Percentiles rank a stretch among this genome's conserved stretches.
These are phyloP conservation scores for Myanophis thanlyinensis DNA, from an alignment of 2,113 vertebrate species.

Conservation along the genomic window DNA sequence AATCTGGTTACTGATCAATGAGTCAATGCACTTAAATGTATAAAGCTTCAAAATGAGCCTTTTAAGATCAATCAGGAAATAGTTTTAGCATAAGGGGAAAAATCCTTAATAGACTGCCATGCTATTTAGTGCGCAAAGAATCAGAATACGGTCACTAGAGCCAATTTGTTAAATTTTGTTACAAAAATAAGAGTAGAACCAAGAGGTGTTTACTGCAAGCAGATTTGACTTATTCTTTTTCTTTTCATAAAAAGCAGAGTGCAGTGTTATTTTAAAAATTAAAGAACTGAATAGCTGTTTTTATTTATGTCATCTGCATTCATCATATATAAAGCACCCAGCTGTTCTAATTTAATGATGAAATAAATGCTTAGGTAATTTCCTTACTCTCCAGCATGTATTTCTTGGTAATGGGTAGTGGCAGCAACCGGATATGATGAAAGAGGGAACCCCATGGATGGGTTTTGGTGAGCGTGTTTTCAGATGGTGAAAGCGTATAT, in stretches of 20 bases:
- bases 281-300: background rate
- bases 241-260: background rate
- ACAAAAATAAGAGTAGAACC: background rate
- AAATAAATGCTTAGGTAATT: conserved; percentile 21
- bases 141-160: background rate
- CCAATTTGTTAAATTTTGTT: background rate
- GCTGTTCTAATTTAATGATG: background rate
- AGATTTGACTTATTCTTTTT: background rate
- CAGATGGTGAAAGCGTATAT: conserved; percentile 73
- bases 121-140: background rate
- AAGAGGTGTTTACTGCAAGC: background rate
- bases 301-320: conserved; percentile 47
- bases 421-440: conserved; percentile 85
- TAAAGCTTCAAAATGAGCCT: background rate
- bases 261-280: background rate
- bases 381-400: conserved; percentile 87
- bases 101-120: background rate
- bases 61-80: background rate
- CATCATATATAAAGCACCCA: background rate
- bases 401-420: conserved; percentile 92
- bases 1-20: background rate
- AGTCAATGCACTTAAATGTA: background rate
- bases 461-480: conserved; percentile 72
- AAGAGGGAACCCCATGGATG: conserved; percentile 86
- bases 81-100: background rate